Base-by-base conservation (phyloP, 2,113 vertebrate species). In the Halichoeres trimaculatus region DNA sequence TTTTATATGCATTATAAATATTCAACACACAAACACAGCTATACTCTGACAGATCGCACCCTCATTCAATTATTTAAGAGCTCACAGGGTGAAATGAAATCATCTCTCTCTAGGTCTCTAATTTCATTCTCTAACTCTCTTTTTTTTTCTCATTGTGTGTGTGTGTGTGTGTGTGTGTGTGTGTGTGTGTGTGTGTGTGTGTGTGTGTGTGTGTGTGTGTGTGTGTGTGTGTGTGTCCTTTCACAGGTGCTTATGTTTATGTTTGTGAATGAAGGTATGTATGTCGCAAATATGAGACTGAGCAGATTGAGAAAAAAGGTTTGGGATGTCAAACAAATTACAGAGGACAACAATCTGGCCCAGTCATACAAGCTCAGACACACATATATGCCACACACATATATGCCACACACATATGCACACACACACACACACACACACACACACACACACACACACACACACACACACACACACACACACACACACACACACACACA, bases 1-100 rank as follows among this genome's bases (percentile, higher is more conserved):
- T 86, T 91, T 89, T 76, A 89, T 89, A 90, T 83, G 85, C 60
- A 52, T 59, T 75, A 86, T 91, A 89, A 89, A 88, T 90, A 90
- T 91, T 85, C 85, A 92, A 62, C 74, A 78, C 88, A 85, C 81
- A 90, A 89, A 90, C 78, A 83, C 76, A 70, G 83, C 70, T 73
- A 78, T 64, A 88, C 81, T 61, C 73, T 80, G 74, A 83, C 83
- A 76, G 74, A 88, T 85, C 73, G 76, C 76, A 84, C 68, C 83
- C 81, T 77, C 61, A 8, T 88, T 89, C 85, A 89, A 90, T 90
- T 81, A 92, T 92, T 92, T 79, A 92, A 83, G 52, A 70, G 69
- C 70, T 83, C 80, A 57, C 57, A 66, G 68, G 66, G 81, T 47
- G 76, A 89, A 88, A 84, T 84, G 45, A 85, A 89, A 89, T 89